A percentile compares a stretch with the other conserved stretches of the same genome.
These are phyloP conservation scores for Tachina lurida DNA, from an alignment of 2,888 invertebrate genomes.

Conservation along the genomic window DNA sequence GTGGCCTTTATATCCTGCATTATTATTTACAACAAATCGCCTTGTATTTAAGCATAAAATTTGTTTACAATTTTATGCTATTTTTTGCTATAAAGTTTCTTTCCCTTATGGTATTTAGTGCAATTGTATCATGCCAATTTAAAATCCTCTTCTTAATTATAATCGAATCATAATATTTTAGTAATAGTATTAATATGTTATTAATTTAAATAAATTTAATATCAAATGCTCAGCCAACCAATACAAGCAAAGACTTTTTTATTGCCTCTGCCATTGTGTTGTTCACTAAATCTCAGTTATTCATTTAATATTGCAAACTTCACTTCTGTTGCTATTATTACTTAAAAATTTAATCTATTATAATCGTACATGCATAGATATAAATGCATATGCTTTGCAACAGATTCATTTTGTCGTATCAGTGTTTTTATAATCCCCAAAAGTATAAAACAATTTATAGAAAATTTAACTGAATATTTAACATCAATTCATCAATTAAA, in stretches of 20 bases:
- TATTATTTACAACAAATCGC: no score
- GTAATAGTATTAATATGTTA: neutral
- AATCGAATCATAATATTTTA: slow-evolving; percentile 7
- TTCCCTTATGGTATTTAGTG: no score
- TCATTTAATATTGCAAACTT: slow-evolving; percentile 18
- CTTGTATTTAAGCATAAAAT: no score
- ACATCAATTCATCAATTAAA: slow-evolving; percentile 68
- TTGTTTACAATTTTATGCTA: no score
- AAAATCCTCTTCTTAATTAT: neutral
- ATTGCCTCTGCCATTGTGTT: neutral
- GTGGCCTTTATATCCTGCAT: no score
- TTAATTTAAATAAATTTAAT: slow-evolving; percentile 26
- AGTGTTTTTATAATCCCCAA: slow-evolving; percentile 48
- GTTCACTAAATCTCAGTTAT: slow-evolving; percentile 13
- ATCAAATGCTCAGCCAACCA: neutral
- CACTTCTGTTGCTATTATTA: slow-evolving; percentile 19
- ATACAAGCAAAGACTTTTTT: neutral
- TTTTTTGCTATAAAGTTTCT: no score
- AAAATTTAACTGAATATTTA: slow-evolving; percentile 67
- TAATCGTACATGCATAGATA: neutral
- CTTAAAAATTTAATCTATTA: slow-evolving; percentile 28
- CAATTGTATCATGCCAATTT: neutral
- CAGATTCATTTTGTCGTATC: neutral
- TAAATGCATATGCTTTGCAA: neutral
- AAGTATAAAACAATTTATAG: slow-evolving; percentile 66